Percentiles rank a stretch among this genome's conserved stretches.
phyloP scores from a whole-genome alignment of 2,113 vertebrate species.

The Dipodomys ordii region DNA sequence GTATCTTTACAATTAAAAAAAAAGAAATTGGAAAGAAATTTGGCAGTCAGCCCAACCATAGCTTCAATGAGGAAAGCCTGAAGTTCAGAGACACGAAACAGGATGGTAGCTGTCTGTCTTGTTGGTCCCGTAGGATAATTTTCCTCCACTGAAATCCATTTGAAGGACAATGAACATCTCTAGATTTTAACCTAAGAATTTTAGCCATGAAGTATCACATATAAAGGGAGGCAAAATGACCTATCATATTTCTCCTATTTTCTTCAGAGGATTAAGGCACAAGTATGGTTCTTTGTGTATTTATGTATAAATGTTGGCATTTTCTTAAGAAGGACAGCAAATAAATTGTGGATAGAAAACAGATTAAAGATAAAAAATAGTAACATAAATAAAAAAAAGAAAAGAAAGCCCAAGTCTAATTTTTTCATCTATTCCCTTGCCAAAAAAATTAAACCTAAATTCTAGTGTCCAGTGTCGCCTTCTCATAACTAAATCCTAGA shows the following conservation, averaged over 20 bases:
- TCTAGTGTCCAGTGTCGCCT: conserved; percentile 11
- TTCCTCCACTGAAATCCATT: background rate
- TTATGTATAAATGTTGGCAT: background rate
- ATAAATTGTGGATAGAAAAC: background rate
- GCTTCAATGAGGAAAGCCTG: background rate
- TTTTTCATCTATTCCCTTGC: background rate
- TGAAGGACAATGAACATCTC: background rate
- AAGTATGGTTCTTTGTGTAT: accelerated
- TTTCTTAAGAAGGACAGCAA: background rate
- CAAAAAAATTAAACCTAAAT: conserved; percentile 53
- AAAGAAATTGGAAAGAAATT: background rate
- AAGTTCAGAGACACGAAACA: background rate
- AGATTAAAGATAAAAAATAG: background rate
- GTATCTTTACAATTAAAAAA: too few relatives aligned
- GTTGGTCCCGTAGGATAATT: background rate
- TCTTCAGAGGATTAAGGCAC: background rate
- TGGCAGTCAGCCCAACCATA: background rate
- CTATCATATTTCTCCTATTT: background rate
- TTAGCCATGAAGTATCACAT: background rate
- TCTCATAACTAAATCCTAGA: conserved; percentile 44
- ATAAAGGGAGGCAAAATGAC: background rate
- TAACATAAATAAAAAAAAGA: background rate
- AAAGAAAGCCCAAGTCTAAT: background rate
- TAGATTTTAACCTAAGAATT: background rate
- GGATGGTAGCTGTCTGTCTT: background rate